These are phyloP conservation scores for Pseudorasbora parva DNA, from an alignment of 2,113 vertebrate genomes.

Conservation along the genomic window DNA sequence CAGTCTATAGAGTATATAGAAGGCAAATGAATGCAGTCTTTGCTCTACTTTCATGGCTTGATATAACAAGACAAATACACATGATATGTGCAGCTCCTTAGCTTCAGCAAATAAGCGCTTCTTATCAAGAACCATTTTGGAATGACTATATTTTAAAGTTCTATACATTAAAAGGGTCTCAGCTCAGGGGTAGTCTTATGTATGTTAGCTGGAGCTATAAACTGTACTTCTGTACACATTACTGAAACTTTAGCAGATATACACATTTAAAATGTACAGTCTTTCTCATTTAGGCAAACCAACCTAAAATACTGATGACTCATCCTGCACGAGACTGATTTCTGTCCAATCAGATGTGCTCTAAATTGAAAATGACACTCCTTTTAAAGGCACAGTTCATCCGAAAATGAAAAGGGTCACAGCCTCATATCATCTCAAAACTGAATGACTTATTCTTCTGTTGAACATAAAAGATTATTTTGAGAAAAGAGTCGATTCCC, in stretches of 20 bases:
- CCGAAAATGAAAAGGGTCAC: neutral
- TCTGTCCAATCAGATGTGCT: neutral
- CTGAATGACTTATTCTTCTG: neutral
- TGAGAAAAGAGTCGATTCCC: no score
- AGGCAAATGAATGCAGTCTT: slow-evolving; percentile 7
- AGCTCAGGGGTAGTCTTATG: neutral
- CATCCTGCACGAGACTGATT: neutral
- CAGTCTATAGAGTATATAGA: neutral
- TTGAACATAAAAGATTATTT: neutral
- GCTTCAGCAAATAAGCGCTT: no score
- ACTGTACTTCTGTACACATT: no score
- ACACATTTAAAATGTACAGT: neutral
- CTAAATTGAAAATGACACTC: neutral
- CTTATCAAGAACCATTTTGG: neutral
- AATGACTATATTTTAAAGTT: neutral
- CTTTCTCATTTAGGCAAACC: neutral
- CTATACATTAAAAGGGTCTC: neutral
- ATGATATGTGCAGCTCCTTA: neutral
- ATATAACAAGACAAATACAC: slow-evolving; percentile 11
- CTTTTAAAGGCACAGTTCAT: neutral
- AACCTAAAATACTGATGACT: neutral
- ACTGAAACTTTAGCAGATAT: neutral
- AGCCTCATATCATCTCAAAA: neutral
- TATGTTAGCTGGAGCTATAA: no score
- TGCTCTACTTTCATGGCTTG: slow-evolving; percentile 11